phyloP scores from a whole-genome alignment of 2,113 vertebrate species.

The Dicrurus megarhynchus region DNA sequence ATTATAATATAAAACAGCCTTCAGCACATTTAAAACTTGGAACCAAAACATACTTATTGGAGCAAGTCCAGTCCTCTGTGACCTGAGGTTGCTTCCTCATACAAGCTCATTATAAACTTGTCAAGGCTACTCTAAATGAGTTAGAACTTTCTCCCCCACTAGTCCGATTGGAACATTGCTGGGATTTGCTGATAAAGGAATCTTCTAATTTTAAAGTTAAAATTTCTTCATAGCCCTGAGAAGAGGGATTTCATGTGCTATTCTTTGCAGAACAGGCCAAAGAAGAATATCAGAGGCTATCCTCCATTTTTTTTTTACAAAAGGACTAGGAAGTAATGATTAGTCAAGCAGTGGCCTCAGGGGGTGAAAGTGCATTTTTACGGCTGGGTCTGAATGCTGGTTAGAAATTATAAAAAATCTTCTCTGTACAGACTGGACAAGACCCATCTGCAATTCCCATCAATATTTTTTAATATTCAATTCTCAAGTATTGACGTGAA shows the following conservation, averaged over 20 bases:
- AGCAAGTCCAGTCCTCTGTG: background rate
- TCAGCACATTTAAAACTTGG: background rate
- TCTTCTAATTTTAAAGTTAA: background rate
- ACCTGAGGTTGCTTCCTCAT: background rate
- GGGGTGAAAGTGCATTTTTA: background rate
- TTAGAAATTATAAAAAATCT: background rate
- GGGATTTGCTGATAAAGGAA: background rate
- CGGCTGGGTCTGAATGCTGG: background rate
- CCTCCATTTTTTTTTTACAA: background rate
- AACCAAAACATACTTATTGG: background rate
- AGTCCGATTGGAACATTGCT: background rate
- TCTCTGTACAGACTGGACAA: background rate
- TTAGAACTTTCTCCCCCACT: background rate
- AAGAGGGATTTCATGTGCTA: background rate
- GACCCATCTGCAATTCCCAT: background rate
- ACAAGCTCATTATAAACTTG: slow-evolving; percentile 19
- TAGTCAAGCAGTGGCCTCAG: background rate
- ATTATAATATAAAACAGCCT: background rate
- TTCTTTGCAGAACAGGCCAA: background rate
- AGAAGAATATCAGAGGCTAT: background rate
- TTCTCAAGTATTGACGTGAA: background rate
- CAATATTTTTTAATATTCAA: background rate
- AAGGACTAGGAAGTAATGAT: background rate
- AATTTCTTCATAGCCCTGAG: background rate
- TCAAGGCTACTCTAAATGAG: slow-evolving; percentile 8